A percentile compares a stretch with the other conserved stretches of the same genome.
phyloP scores from a whole-genome alignment of 2,113 vertebrate species.

The Phaethon lepturus region DNA sequence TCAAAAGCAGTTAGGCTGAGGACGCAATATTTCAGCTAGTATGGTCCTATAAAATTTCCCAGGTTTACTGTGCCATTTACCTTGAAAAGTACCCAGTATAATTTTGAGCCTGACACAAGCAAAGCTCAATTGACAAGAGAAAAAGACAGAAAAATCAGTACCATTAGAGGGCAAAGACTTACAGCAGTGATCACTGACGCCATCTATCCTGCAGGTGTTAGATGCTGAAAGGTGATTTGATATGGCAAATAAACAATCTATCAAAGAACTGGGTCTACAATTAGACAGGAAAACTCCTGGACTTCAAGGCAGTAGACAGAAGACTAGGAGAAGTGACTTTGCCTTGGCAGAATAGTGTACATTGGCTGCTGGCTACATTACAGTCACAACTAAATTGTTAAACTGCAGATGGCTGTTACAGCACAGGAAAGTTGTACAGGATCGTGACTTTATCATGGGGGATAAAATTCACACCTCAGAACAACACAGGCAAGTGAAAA shows the following conservation, averaged over 20 bases:
- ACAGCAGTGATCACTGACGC: neutral
- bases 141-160: neutral
- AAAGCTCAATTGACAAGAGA: neutral
- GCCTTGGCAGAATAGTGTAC: neutral
- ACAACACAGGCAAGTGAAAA: neutral
- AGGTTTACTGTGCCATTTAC: neutral
- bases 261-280: neutral
- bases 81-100: neutral
- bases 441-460: accelerated
- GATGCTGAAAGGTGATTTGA: neutral
- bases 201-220: neutral
- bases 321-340: neutral
- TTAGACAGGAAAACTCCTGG: neutral
- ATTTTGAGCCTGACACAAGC: neutral
- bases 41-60: neutral
- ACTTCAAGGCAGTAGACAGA: neutral
- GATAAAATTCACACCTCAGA: neutral
- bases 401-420: neutral
- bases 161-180: neutral
- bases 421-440: neutral
- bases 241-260: neutral
- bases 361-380: neutral
- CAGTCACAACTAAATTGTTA: neutral
- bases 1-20: neutral
- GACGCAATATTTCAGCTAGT: neutral